Base-by-base conservation (phyloP, 2,797 vertebrate genomes). In the Premnoplex brunnescens region DNA sequence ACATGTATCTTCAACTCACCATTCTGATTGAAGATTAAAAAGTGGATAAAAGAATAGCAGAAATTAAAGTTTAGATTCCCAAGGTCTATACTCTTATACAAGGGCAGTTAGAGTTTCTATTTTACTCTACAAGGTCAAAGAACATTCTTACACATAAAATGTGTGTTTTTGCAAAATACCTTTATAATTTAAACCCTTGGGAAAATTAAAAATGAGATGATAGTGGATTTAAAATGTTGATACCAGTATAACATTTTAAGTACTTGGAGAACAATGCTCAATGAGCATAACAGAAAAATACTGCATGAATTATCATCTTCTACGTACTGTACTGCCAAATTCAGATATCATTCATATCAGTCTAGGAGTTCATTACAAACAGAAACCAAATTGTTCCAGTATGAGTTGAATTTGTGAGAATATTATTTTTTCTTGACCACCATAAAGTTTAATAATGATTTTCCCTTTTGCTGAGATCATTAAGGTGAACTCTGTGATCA, bases 1-100 rank as follows among this genome's bases (percentile, higher is more conserved):
- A 72, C 44, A 94, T 95, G 74, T 71, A 96, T 97, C 85, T 89
- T 96, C 85, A 94, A 95, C 83, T 90, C 18, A 60, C 24, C 15
- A 39, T 69, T 91, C 54, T 91, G 69, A 93, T 0, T 78, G 75
- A 89, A 75, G 56, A 81, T 86, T 85, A 74, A 85, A 80, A 89
- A 84, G 51, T 49, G 51, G 85, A 74, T 41, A 58, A 85, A 80
- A 78, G 23, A 84, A 78, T 10, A 85, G 26, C 2, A 85, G 58
- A 95, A 95, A 94, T 88, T 73, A 88, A 90, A 72, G 14, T 66
- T 86, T 85, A 54, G 34, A 36, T 85, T 87, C 21, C 14, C n/a
- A 86, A 83, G 43, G 10, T 78, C 37, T 84, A 22, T 48, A 37
- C 1, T 2, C 2, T 74, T 64, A 32, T 39, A 37, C 15, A 72